Percentiles rank a stretch among this genome's conserved stretches.
Evolutionary conservation across 1,140 invertebrate species (phyloP).

Genomic region (Drosophila novamexicana): DNA sequence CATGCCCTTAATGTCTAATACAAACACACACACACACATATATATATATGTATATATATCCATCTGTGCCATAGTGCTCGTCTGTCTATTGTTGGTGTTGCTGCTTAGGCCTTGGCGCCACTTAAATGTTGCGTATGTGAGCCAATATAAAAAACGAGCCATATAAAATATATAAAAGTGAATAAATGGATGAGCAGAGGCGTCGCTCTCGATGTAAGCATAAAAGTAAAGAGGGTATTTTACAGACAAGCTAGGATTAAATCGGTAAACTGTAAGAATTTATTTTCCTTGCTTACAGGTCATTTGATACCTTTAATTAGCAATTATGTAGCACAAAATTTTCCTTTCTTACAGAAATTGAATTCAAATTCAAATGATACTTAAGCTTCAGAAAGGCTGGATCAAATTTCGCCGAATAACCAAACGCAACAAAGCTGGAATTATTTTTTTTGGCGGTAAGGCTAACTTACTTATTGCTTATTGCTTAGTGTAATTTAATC

Average conservation of each 20-base stretch:
- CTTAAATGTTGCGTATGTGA: constrained; percentile 73
- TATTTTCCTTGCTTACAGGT: too few relatives aligned
- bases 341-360: too few relatives aligned
- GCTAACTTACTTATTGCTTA: too few relatives aligned
- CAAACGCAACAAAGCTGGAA: too few relatives aligned
- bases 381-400: too few relatives aligned
- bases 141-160: constrained; percentile 50
- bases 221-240: background rate
- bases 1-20: constrained; percentile 22
- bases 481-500: too few relatives aligned
- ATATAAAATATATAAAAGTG: constrained; percentile 72
- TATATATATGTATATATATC: constrained; percentile 28
- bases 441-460: too few relatives aligned
- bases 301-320: too few relatives aligned
- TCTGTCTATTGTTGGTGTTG: constrained; percentile 46
- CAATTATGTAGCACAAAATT: too few relatives aligned
- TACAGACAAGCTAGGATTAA: background rate
- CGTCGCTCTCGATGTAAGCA: background rate
- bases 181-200: constrained; percentile 25
- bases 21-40: background rate
- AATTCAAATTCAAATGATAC: too few relatives aligned
- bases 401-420: too few relatives aligned
- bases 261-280: too few relatives aligned
- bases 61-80: constrained; percentile 60
- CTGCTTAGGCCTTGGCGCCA: constrained; percentile 64